Base-by-base conservation (phyloP, 2,113 vertebrate genomes). In the Myotis brandtii region DNA sequence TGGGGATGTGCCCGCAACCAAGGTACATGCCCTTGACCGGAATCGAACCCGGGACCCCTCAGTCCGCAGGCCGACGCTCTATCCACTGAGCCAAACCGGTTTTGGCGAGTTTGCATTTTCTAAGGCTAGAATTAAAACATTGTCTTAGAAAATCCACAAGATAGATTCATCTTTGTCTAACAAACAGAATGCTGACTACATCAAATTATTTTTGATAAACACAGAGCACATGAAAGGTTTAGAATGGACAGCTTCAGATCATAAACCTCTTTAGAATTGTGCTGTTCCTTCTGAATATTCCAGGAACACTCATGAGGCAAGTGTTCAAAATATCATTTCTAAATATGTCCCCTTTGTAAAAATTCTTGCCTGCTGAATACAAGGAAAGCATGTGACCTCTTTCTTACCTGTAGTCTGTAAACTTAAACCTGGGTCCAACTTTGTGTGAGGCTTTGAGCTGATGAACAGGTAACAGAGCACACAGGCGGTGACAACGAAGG, bases 391-490 rank as follows among this genome's bases (percentile, higher is more conserved):
- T 0, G 11, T 11, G 18, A 9, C 27, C 52, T 64, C 52, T 97
- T 96, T 87, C 96, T 98, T 97, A 99, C 99, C 99, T 98, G 98
- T 96, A 3, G 96, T 97, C 95, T 98, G 98, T 94, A 99, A 98
- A 72, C 98, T 98, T 81, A 99, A 98, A 40, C 99, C 99, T 54
- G 98, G 98, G 96, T 99, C 99, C 98, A 99, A 96, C 75, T 99
- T 99, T 96, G 98, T 98, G 89, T 95, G 97, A 84, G 99, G 99
- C 96, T 99, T 99, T 37, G 99, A 99, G 96, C 98, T 98, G 94
- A 99, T 99, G 96, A 99, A 99, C 97, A 99, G 98, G 92, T 99
- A 99, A 97, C 99, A 99, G 81, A 99, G 99, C 92, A 99, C 99
- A 96, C 99, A 99, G 10, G 99, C 99, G 0, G 99, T 99, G 97